phyloP scores from a whole-genome alignment of 2,888 invertebrate species.

The Dynastes grantii region DNA sequence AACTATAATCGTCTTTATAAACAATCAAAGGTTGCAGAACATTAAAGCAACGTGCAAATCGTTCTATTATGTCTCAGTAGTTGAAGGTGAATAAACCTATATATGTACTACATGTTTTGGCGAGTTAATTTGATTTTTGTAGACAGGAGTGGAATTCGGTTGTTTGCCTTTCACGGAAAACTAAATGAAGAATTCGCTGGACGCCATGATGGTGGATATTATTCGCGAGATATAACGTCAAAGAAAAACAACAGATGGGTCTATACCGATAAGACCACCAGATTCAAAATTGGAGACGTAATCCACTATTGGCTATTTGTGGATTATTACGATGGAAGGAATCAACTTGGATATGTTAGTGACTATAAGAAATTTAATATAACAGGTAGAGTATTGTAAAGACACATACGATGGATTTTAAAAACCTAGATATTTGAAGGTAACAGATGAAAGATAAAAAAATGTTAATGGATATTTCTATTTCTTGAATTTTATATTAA shows the following conservation, averaged over 20 bases:
- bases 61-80: slow-evolving; percentile 10
- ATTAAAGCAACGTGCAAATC: slow-evolving; percentile 31
- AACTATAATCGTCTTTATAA: slow-evolving; percentile 12
- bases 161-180: slow-evolving; percentile 85
- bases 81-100: slow-evolving; percentile 12
- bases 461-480: too few relatives aligned
- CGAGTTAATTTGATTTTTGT: slow-evolving; percentile 7
- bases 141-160: slow-evolving; percentile 78
- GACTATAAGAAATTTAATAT: slow-evolving; percentile 76
- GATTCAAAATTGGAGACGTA: slow-evolving; percentile 77
- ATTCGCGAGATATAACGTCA: slow-evolving; percentile 77
- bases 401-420: too few relatives aligned
- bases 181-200: slow-evolving; percentile 82
- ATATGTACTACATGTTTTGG: neutral
- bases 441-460: too few relatives aligned
- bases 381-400: slow-evolving; percentile 67
- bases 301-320: slow-evolving; percentile 86
- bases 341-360: slow-evolving; percentile 77
- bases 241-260: slow-evolving; percentile 78
- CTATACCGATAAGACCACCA: slow-evolving; percentile 76
- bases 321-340: slow-evolving; percentile 75
- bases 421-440: too few relatives aligned
- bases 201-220: slow-evolving; percentile 76
- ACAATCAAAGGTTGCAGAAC: slow-evolving; percentile 8
- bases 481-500: too few relatives aligned